Evolutionary conservation across 2,113 vertebrate species (phyloP), one percentile per base, ranked within the genome.

Genomic region (Nycticebus coucang): DNA sequence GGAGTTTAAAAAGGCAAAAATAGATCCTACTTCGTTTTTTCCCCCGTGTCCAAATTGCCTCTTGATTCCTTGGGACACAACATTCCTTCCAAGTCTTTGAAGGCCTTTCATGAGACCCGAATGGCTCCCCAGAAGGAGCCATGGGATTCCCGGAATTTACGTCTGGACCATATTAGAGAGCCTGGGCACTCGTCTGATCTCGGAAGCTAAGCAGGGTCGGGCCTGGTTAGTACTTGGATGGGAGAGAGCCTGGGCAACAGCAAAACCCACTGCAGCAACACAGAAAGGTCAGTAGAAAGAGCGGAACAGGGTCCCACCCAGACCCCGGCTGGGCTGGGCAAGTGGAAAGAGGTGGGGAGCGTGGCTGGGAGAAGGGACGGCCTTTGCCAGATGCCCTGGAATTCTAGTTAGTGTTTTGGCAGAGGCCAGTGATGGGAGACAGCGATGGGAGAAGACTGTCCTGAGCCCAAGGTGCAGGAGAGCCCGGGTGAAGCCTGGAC

Each of bases 1-100:
- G 71, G 69, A 26, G 45, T 62, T 14, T 59, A 57, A 45, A 74
- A 11, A 24, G 19, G 41, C 26, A 62, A 60, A 72, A 71, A 7
- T 11, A 69, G 79, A 78, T 74, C 57, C 64, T 28, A n/a, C 59
- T 87, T 77, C 45, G 1, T 64, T 26, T 71, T 41, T 41, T 45
- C 84, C 50, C 35, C 66, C 37, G 57, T 0, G 1, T 60, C 59
- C 30, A 66, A 60, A 85, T 12, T 86, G 75, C 41, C 81, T 55
- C 62, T 89, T 55, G 12, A 12, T 21, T 66, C 69, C 53, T 45
- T 9, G 22, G 72, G 19, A 37, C 26, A 55, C 0, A 0, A 18
- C 37, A 64, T 88, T 83, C 45, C 78, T n/a, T 57, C 64, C 35
- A 55, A 50, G 60, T 60, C 28, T 72, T 53, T 45, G 64, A 83